phyloP scores from a whole-genome alignment of 2,113 vertebrate genomes.

The Aegotheles bennettii region DNA sequence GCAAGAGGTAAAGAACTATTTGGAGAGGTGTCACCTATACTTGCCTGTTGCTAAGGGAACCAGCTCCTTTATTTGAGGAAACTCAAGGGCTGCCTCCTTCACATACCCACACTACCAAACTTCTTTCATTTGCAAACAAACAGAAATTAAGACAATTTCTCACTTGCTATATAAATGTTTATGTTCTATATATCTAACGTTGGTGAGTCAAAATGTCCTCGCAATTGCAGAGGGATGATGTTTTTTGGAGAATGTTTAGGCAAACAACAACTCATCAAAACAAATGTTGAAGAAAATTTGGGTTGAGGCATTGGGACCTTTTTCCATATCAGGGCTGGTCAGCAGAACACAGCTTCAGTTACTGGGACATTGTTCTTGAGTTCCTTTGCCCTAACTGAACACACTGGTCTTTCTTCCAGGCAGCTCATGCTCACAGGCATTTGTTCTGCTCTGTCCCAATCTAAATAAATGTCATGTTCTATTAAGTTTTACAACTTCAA shows the following conservation, averaged over 20 bases:
- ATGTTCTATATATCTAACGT: accelerated
- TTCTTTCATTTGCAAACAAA: neutral
- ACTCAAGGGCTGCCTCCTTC: neutral
- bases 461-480: neutral
- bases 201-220: neutral
- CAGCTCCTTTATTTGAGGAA: neutral
- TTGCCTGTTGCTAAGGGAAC: constrained; percentile 42
- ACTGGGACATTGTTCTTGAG: neutral
- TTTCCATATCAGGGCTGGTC: neutral
- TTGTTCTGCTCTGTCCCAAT: neutral
- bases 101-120: neutral
- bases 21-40: neutral
- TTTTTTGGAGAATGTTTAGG: neutral
- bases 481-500: neutral
- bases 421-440: neutral
- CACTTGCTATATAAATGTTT: neutral
- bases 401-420: neutral
- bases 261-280: neutral
- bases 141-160: neutral
- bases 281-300: neutral
- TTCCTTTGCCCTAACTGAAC: neutral
- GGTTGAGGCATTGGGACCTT: neutral
- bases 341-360: neutral
- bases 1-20: neutral
- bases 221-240: neutral